A percentile compares a stretch with the other conserved stretches of the same genome.
Conservation (phyloP, 2,888 invertebrate genomes). For the Zaprionus bogoriensis region DNA sequence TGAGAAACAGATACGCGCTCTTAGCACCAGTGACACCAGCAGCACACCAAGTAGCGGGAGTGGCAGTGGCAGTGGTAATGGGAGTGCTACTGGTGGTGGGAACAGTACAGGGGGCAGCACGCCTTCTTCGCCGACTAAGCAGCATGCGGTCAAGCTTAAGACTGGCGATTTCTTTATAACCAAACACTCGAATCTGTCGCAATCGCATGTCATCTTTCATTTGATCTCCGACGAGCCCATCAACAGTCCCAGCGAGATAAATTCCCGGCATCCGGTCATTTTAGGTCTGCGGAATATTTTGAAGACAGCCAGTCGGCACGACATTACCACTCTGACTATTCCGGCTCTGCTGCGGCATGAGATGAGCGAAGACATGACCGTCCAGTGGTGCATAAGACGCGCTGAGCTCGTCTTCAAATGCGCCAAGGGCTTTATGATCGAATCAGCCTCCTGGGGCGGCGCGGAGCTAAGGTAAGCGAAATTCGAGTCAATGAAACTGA, state of each 20-base stretch:
- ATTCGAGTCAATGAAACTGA: no score
- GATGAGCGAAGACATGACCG: conserved; percentile 98
- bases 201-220: conserved; percentile 97
- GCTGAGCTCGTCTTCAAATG: conserved; percentile 99
- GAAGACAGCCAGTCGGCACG: conserved; percentile 96
- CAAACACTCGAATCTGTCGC: conserved; percentile 95
- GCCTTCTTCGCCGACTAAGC: conserved; percentile 80
- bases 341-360: conserved; percentile 96
- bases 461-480: conserved; percentile 90
- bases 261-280: conserved; percentile 97
- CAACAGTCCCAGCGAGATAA: conserved; percentile 90
- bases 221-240: conserved; percentile 93
- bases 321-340: conserved; percentile 95
- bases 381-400: conserved; percentile 96
- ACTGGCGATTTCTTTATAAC: conserved; percentile 94
- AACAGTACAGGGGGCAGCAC: conserved; percentile 58
- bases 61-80: conserved; percentile 46
- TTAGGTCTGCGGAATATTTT: conserved; percentile 96
- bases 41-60: conserved; percentile 48
- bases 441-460: conserved; percentile 96
- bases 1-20: conserved; percentile 84
- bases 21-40: conserved; percentile 55
- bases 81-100: conserved; percentile 36
- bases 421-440: conserved; percentile 99
- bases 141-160: conserved; percentile 85